Evolutionary conservation across 2,888 invertebrate genomes (phyloP).

Genomic region (Amorpha juglandis): DNA sequence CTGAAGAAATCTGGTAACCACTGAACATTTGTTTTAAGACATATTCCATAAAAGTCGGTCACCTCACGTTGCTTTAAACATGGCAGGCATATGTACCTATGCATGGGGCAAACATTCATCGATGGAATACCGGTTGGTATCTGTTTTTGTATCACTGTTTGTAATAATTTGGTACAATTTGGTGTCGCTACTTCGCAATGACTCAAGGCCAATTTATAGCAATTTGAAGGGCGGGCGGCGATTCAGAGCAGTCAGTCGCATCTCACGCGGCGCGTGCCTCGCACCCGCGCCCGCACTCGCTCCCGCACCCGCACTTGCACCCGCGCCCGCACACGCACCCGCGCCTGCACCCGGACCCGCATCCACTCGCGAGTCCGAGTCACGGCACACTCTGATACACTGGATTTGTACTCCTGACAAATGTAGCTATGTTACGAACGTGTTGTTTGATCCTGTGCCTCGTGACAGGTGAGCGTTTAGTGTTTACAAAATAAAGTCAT

Average conservation of each 20-base stretch:
- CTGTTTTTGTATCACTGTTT: conserved; percentile 19
- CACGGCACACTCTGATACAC: conserved; percentile 36
- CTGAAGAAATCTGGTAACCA: not conserved
- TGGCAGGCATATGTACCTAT: too few species aligned
- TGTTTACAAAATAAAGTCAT: conserved; percentile 26
- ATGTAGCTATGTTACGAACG: conserved; percentile 51
- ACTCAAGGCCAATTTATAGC: conserved; percentile 61
- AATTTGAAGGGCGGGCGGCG: conserved; percentile 67
- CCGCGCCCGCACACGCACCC: too few species aligned
- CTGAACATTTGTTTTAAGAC: not conserved
- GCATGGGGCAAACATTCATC: not conserved
- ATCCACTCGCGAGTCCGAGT: not conserved
- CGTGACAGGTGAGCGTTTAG: conserved; percentile 61
- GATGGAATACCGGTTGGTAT: not conserved
- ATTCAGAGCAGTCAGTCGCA: conserved; percentile 44
- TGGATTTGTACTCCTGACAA: conserved; percentile 36
- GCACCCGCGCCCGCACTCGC: too few species aligned
- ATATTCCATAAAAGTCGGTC: not conserved
- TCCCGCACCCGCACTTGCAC: too few species aligned
- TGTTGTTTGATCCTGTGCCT: conserved; percentile 60
- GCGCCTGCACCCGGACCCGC: too few species aligned
- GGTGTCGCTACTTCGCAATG: conserved; percentile 54
- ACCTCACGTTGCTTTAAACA: not conserved
- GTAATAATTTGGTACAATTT: conserved; percentile 44
- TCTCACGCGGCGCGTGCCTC: too few species aligned